These are phyloP conservation scores for Rhynchotus rufescens DNA, from an alignment of 2,797 vertebrate genomes.

Conservation along the genomic window DNA sequence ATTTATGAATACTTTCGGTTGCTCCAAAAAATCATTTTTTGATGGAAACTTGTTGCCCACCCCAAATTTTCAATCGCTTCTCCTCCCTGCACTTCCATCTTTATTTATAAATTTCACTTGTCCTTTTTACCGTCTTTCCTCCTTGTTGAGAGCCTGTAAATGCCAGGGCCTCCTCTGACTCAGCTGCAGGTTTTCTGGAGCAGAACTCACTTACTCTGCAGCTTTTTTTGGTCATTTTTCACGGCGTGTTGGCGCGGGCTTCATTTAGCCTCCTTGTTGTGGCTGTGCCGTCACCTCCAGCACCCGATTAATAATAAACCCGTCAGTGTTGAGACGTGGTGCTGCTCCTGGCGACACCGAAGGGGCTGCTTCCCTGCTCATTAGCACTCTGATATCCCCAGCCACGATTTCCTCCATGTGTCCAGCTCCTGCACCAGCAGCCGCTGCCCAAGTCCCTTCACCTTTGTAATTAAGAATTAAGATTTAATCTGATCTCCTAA, in stretches of 20 bases:
- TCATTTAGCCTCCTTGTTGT: slow-evolving; percentile 42
- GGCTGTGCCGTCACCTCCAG: slow-evolving; percentile 23
- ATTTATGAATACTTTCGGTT: neutral
- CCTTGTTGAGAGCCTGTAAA: accelerated
- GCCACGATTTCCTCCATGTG: neutral
- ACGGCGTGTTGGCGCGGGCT: slow-evolving; percentile 42
- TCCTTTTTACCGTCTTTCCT: neutral
- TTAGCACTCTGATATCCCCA: neutral
- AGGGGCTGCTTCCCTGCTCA: neutral
- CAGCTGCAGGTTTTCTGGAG: slow-evolving; percentile 31
- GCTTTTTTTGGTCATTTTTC: slow-evolving; percentile 35
- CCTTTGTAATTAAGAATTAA: neutral
- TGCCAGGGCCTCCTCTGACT: neutral
- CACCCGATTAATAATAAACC: slow-evolving; percentile 60
- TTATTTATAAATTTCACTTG: neutral
- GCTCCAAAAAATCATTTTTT: neutral
- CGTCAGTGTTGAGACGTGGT: neutral
- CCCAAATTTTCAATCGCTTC: neutral
- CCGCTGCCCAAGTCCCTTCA: neutral
- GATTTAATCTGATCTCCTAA: neutral
- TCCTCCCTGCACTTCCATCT: neutral
- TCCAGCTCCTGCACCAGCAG: neutral
- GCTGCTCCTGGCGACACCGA: neutral
- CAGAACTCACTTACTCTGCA: slow-evolving; percentile 9
- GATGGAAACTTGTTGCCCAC: neutral